Evolutionary conservation across 1,140 invertebrate species (phyloP).

Genomic region (Bombus superbus): DNA sequence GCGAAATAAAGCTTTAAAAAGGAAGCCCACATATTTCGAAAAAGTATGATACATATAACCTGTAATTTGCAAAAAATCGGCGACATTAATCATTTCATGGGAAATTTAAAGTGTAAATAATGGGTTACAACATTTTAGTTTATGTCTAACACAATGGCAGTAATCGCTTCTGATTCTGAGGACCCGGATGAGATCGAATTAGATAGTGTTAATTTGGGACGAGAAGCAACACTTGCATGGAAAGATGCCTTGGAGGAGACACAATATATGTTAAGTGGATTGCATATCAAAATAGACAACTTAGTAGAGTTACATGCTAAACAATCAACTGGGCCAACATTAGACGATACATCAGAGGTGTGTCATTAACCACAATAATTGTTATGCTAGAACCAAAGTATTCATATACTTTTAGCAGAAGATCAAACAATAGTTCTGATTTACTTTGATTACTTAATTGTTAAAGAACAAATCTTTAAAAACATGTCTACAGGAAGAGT

Average conservation of each 20-base stretch:
- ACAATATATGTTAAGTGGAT: slow-evolving; percentile 91
- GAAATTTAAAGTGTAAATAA: slow-evolving; percentile 43
- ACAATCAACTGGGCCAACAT: slow-evolving; percentile 93
- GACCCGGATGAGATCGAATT: slow-evolving; percentile 83
- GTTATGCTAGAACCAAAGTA: not conserved
- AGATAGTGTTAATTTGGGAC: slow-evolving; percentile 81
- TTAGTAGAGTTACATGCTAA: slow-evolving; percentile 91
- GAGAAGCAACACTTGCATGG: slow-evolving; percentile 90
- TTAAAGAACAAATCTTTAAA: slow-evolving; percentile 44
- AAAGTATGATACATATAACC: slow-evolving; percentile 77
- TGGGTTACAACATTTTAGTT: slow-evolving; percentile 78
- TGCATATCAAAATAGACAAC: slow-evolving; percentile 92
- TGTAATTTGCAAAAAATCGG: slow-evolving; percentile 1
- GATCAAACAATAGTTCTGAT: slow-evolving; percentile 1
- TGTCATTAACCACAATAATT: not conserved
- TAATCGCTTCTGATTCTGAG: slow-evolving; percentile 86
- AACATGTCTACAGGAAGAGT: slow-evolving; percentile 87
- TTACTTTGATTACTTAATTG: slow-evolving; percentile 42
- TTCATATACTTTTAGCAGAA: not conserved
- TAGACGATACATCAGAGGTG: slow-evolving; percentile 90
- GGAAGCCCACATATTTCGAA: slow-evolving; percentile 93
- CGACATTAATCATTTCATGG: not conserved
- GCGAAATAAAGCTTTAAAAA: slow-evolving; percentile 97
- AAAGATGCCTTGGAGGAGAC: slow-evolving; percentile 92
- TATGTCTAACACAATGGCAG: slow-evolving; percentile 86